Evolutionary conservation across 2,797 vertebrate genomes (phyloP).

Genomic region (Liasis olivaceus): DNA sequence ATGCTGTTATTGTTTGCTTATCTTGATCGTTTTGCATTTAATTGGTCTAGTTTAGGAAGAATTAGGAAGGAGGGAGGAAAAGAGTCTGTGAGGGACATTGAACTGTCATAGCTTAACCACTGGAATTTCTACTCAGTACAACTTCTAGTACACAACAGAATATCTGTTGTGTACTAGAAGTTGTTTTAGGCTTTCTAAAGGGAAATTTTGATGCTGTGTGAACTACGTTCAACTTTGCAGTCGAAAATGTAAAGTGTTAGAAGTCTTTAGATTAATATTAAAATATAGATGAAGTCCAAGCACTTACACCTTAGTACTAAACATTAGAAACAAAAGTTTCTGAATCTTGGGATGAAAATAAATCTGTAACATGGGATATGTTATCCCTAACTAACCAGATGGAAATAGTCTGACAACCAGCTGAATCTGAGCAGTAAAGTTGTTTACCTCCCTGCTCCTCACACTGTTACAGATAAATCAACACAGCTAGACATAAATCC

Average conservation of each 20-base stretch:
- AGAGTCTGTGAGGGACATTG: neutral
- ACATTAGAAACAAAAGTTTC: neutral
- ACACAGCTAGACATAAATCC: neutral
- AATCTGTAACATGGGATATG: neutral
- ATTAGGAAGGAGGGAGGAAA: neutral
- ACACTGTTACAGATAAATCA: no score
- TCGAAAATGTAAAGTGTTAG: neutral
- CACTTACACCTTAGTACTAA: neutral
- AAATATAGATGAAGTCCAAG: neutral
- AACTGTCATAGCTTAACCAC: neutral
- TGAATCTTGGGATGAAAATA: neutral
- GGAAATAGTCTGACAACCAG: neutral
- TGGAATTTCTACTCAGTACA: neutral
- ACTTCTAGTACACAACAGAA: no score
- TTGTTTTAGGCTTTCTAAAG: neutral
- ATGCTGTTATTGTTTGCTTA: neutral
- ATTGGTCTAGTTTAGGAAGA: neutral
- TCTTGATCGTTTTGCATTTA: neutral
- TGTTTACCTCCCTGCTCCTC: neutral
- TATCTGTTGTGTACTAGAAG: neutral
- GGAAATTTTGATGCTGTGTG: neutral
- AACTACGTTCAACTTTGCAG: neutral
- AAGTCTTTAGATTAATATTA: neutral
- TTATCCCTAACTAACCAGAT: neutral
- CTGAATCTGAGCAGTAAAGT: neutral